phyloP scores from a whole-genome alignment of 2,113 vertebrate species.

The Mesocricetus auratus region DNA sequence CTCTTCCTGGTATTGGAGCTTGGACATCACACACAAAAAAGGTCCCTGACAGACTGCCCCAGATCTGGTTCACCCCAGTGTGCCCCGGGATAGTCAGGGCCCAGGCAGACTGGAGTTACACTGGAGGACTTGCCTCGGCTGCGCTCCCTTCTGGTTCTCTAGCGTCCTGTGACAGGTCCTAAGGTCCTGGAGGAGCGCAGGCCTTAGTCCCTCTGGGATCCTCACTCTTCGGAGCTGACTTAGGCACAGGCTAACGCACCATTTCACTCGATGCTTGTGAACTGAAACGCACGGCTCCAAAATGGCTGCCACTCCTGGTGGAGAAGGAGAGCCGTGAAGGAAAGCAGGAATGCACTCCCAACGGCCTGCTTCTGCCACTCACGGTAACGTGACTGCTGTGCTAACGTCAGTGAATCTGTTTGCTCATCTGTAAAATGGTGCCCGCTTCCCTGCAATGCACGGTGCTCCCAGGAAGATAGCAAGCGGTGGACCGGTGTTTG shows the following conservation, averaged over 20 bases:
- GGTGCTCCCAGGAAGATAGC: not conserved
- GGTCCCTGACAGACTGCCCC: not conserved
- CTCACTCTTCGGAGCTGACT: not conserved
- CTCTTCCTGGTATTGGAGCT: not conserved
- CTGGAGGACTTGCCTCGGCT: not conserved
- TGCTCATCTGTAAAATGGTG: not conserved
- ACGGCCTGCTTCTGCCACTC: not conserved
- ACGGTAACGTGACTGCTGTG: not conserved
- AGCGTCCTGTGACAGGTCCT: not conserved
- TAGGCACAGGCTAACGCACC: not conserved
- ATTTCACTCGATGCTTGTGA: not conserved
- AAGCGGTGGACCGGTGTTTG: not conserved
- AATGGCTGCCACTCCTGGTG: too few species aligned
- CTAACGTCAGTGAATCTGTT: not conserved
- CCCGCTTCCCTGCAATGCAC: not conserved
- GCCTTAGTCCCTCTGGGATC: not conserved
- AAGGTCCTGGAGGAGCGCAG: not conserved
- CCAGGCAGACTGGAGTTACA: not conserved
- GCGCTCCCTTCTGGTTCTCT: not conserved
- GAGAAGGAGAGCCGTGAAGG: not conserved
- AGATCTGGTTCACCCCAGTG: not conserved
- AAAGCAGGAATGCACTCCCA: not conserved
- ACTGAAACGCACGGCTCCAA: not conserved
- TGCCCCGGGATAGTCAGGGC: not conserved
- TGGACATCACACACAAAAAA: not conserved